Percentiles rank a stretch among this genome's conserved stretches.
Evolutionary conservation across 1,140 invertebrate genomes (phyloP).

Genomic region (Lepidurus arcticus): DNA sequence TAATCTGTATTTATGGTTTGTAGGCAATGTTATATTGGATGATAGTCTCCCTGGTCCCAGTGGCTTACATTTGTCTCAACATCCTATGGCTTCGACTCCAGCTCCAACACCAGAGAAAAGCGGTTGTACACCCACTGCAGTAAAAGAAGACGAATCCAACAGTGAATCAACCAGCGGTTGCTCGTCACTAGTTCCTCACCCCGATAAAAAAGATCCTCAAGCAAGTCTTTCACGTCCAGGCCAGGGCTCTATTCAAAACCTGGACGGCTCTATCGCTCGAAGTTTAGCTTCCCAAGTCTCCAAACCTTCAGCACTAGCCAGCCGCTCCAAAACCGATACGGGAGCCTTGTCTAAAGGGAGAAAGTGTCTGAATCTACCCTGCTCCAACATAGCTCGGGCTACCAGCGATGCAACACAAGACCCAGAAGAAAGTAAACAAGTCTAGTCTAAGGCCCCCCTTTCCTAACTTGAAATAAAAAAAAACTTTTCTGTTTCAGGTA

Average conservation of each 20-base stretch:
- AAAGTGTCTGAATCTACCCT: slow-evolving; percentile 18
- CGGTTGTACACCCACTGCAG: not conserved
- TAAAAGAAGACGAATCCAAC: slow-evolving; percentile 30
- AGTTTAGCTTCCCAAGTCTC: not conserved
- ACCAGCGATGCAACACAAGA: slow-evolving; percentile 12
- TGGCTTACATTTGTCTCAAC: slow-evolving; percentile 10
- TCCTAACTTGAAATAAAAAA: not conserved
- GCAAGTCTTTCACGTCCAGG: not conserved
- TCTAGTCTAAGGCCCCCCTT: not conserved
- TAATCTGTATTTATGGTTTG: not conserved
- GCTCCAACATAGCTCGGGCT: not conserved
- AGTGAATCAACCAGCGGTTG: slow-evolving; percentile 33
- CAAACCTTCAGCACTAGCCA: slow-evolving; percentile 1
- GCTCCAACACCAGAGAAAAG: not conserved
- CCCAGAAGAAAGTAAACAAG: not conserved
- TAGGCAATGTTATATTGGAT: not conserved
- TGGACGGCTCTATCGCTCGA: not conserved
- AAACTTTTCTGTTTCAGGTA: slow-evolving; percentile 24
- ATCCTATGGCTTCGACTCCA: not conserved
- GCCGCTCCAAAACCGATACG: not conserved
- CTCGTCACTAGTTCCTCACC: slow-evolving; percentile 32
- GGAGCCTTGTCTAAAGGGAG: not conserved
- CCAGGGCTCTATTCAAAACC: not conserved
- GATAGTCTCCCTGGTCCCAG: slow-evolving; percentile 5
- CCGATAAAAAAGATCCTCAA: slow-evolving; percentile 13